Evolutionary conservation across 2,113 vertebrate genomes (phyloP).

Genomic region (Gyps fulvus): DNA sequence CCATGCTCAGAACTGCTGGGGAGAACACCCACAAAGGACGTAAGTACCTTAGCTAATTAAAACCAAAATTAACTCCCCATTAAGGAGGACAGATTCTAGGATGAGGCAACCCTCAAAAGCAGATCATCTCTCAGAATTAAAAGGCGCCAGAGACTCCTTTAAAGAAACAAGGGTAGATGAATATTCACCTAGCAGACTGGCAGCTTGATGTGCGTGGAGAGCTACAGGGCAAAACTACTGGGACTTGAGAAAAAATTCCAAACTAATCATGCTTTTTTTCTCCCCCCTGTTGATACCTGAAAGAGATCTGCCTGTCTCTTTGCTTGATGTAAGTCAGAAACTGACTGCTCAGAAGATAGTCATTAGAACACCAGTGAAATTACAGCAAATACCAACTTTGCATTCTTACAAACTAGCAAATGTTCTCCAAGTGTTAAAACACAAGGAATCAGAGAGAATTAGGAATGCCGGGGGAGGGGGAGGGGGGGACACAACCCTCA

Average conservation of each 20-base stretch:
- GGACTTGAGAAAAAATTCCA: neutral
- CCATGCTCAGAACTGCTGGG: neutral
- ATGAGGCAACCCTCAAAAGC: neutral
- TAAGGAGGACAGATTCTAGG: neutral
- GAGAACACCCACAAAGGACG: neutral
- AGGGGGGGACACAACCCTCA: neutral
- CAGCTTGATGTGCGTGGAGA: neutral
- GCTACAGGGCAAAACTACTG: neutral
- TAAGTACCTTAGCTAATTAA: neutral
- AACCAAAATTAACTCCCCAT: neutral
- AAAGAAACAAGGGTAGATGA: neutral
- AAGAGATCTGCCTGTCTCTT: neutral
- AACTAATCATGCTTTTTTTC: neutral
- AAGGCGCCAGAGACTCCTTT: neutral
- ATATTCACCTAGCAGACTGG: neutral
- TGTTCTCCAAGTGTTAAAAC: neutral
- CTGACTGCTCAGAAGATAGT: neutral
- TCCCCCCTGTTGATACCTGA: neutral
- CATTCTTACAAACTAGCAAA: neutral
- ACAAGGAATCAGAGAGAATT: neutral
- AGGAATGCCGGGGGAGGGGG: neutral
- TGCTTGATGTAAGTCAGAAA: neutral
- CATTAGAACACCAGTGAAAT: constrained; percentile 26
- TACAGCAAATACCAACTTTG: neutral
- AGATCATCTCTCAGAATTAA: neutral